Conservation (phyloP, 2,113 vertebrate species). For the Prinia subflava region DNA sequence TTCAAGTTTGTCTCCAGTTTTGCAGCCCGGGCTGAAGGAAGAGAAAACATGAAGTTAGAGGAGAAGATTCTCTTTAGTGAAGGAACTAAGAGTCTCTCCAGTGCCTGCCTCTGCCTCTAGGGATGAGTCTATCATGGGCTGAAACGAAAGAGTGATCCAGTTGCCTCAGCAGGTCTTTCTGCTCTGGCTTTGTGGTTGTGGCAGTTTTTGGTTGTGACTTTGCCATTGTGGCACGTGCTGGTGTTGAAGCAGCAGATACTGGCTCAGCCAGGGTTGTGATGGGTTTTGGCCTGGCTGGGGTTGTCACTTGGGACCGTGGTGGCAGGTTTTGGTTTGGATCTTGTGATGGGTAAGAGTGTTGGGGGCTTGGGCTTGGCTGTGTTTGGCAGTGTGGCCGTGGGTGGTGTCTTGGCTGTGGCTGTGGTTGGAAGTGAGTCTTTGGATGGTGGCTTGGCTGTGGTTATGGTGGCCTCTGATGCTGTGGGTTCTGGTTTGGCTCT, state of each 20-base stretch:
- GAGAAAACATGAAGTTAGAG: neutral
- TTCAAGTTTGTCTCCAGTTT: neutral
- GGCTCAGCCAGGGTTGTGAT: neutral
- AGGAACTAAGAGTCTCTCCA: neutral
- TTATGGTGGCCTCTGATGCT: too few relatives aligned
- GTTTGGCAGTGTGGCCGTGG: neutral
- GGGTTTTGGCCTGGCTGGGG: neutral
- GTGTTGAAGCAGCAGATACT: neutral
- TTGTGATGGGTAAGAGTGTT: neutral
- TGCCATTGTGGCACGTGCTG: neutral
- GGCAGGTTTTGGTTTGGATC: neutral
- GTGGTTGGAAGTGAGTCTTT: neutral
- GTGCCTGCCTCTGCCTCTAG: neutral
- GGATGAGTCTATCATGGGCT: neutral
- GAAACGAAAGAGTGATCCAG: neutral
- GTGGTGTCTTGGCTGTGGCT: neutral
- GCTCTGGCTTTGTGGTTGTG: neutral
- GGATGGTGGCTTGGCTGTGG: neutral
- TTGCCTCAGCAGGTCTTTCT: neutral
- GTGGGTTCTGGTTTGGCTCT: neutral
- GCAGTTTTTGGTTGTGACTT: neutral
- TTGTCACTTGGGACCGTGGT: rapidly evolving
- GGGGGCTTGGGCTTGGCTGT: neutral
- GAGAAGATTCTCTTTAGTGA: neutral
- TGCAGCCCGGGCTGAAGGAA: neutral